Evolutionary conservation across 2,888 invertebrate species (phyloP), one percentile per base, ranked within the genome.

Genomic region (Eupithecia dodoneata): DNA sequence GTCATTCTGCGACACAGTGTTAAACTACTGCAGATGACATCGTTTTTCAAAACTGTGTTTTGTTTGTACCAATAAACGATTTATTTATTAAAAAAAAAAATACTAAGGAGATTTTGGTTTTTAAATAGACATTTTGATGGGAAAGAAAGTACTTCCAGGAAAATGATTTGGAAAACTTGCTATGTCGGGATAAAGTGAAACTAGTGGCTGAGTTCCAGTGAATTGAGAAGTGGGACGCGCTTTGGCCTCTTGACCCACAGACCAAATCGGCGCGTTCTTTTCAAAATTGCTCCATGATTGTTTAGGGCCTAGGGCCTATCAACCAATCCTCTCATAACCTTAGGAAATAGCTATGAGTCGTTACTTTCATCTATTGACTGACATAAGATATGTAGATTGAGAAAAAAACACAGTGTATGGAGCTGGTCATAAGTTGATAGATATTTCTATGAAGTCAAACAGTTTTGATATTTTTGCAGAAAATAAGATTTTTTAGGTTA

Each of bases 151-250:
- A 13, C 65, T 41, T 65, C 15, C 15, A 42, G 15, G 3, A 7
- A 15, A 66, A 15, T 66, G 13, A 30, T 42, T 42, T 42, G 15
- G 42, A 42, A 18, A 66, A 42, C 7, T 15, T 42, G 12, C 15
- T 65, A 42, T 42, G 15, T 15, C 41, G 42, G 66, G 15, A 71
- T 72, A 59, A 77, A 78, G 78, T 78, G 78, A 78, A 76, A 78
- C 71, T 73, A 74, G 71, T 76, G 72, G 76, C 76, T 76, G 42
- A 75, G 79, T 76, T 74, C 74, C 76, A 79, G 65, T 66, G 63
- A 66, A n/a, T 69, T 13, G 45, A 49, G 47, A 79, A 75, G 71
- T 79, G 66, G 79, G 63, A 18, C 74, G 59, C 74, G 59, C 49
- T 74, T 74, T 59, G 79, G 47, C 76, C 76, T 66, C 74, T 69